Evolutionary conservation across 2,797 vertebrate genomes (phyloP).

Genomic region (Notolabrus celidotus): DNA sequence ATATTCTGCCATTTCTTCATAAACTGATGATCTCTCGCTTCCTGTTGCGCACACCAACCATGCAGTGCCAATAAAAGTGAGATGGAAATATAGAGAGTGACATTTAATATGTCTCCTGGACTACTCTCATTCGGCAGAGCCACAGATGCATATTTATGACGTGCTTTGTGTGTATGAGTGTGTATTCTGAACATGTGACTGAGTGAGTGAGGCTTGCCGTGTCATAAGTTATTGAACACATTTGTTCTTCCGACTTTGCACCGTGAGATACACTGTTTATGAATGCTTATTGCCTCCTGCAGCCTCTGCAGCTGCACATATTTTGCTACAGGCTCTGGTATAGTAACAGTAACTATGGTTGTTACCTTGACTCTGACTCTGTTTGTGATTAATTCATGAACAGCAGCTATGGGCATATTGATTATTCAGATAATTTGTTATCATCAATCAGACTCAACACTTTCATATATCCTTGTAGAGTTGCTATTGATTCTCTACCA

Average conservation of each 20-base stretch:
- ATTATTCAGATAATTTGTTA: slow-evolving; percentile 83
- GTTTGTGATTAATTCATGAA: slow-evolving; percentile 82
- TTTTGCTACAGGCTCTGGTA: slow-evolving; percentile 42
- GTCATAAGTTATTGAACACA: slow-evolving; percentile 75
- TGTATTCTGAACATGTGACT: slow-evolving; percentile 41
- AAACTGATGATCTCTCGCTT: slow-evolving; percentile 65
- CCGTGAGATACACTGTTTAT: slow-evolving; percentile 52
- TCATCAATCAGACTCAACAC: slow-evolving; percentile 81
- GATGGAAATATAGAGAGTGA: slow-evolving; percentile 71
- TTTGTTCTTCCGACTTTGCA: slow-evolving; percentile 58
- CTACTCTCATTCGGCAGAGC: slow-evolving; percentile 56
- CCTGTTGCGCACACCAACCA: slow-evolving; percentile 45
- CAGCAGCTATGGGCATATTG: slow-evolving; percentile 77
- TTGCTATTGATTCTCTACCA: slow-evolving; percentile 76
- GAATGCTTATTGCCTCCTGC: slow-evolving; percentile 47
- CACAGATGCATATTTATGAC: slow-evolving; percentile 76
- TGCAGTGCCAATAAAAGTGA: slow-evolving; percentile 48
- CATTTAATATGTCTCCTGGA: slow-evolving; percentile 76
- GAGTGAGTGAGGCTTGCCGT: slow-evolving; percentile 38
- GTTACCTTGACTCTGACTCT: slow-evolving; percentile 72
- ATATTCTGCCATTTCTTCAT: slow-evolving; percentile 47
- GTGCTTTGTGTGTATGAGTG: slow-evolving; percentile 42
- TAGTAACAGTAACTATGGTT: slow-evolving; percentile 58
- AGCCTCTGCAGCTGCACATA: slow-evolving; percentile 47
- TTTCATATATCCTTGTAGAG: slow-evolving; percentile 79